Conservation (phyloP, 2,888 invertebrate species). For the Coremacera marginata region DNA sequence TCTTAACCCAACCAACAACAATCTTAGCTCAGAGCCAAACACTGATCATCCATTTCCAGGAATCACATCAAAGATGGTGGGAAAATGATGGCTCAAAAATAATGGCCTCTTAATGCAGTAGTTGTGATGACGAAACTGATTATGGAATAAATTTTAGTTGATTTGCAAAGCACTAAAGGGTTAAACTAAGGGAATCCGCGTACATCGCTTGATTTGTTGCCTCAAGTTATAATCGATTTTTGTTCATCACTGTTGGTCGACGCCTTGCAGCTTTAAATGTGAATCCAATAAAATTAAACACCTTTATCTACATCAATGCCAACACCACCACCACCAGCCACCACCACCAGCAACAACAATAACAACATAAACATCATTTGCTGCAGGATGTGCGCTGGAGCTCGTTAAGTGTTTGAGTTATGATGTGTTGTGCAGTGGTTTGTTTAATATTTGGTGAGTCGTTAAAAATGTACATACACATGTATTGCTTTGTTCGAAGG, state of each 20-base stretch:
- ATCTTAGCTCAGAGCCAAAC: background rate
- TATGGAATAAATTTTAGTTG: constrained; percentile 3
- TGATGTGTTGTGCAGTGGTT: constrained; percentile 20
- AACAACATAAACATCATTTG: background rate
- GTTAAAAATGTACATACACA: background rate
- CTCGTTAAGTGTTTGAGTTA: constrained; percentile 21
- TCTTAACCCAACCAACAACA: background rate
- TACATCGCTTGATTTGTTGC: background rate
- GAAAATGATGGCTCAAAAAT: background rate
- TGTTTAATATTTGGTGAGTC: constrained; percentile 16
- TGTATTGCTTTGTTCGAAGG: background rate
- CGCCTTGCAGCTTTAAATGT: background rate
- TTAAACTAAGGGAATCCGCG: background rate
- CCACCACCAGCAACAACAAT: background rate
- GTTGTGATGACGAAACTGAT: constrained; percentile 9
- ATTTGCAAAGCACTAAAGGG: background rate
- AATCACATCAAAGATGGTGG: constrained; percentile 8
- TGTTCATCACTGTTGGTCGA: background rate
- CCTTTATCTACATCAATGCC: background rate
- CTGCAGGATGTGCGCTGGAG: background rate
- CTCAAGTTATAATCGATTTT: constrained; percentile 15
- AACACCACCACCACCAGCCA: background rate
- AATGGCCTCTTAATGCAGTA: constrained; percentile 8
- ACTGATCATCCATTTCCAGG: constrained; percentile 17
- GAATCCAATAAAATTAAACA: constrained; percentile 14